A percentile compares a stretch with the other conserved stretches of the same genome.
phyloP scores from a whole-genome alignment of 1,140 invertebrate species.

The Drosophila rufa region DNA sequence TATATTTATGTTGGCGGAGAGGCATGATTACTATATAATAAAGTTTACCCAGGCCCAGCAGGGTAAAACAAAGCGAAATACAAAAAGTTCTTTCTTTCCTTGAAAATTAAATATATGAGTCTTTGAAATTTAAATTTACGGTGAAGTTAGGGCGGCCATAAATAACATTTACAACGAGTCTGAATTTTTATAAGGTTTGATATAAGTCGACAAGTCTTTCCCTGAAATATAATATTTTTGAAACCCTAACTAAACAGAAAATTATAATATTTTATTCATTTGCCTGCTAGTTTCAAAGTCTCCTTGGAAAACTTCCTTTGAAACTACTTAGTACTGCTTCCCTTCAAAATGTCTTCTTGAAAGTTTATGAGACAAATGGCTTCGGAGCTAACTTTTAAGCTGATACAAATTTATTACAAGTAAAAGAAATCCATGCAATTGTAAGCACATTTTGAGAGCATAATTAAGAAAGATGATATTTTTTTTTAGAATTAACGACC shows the following conservation, averaged over 20 bases:
- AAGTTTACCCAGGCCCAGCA: conserved; percentile 10
- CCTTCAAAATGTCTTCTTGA: conserved; percentile 12
- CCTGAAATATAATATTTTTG: too few species aligned
- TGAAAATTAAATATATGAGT: conserved; percentile 16
- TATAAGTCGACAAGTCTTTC: too few species aligned
- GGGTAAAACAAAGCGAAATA: conserved; percentile 4
- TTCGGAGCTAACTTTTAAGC: conserved; percentile 4
- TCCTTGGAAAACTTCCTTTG: conserved; percentile 3
- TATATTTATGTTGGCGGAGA: conserved; percentile 43
- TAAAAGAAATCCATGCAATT: not conserved
- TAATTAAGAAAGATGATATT: conserved; percentile 1
- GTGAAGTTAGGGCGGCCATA: conserved; percentile 6
- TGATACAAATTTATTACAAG: conserved; percentile 2
- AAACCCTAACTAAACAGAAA: not conserved
- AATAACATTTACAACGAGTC: not conserved
- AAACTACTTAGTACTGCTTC: conserved; percentile 26
- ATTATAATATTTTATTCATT: conserved; percentile 4
- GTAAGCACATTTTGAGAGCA: conserved; percentile 2
- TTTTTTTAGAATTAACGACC: conserved; percentile 2
- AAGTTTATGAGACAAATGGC: conserved; percentile 23
- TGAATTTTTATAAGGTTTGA: not conserved
- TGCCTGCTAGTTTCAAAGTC: conserved; percentile 7
- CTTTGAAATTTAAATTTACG: conserved; percentile 13
- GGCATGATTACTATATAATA: conserved; percentile 37
- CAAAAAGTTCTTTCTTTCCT: conserved; percentile 37